These are phyloP conservation scores for Cephalopholis sonnerati DNA, from an alignment of 2,113 vertebrate species.

Conservation along the genomic window DNA sequence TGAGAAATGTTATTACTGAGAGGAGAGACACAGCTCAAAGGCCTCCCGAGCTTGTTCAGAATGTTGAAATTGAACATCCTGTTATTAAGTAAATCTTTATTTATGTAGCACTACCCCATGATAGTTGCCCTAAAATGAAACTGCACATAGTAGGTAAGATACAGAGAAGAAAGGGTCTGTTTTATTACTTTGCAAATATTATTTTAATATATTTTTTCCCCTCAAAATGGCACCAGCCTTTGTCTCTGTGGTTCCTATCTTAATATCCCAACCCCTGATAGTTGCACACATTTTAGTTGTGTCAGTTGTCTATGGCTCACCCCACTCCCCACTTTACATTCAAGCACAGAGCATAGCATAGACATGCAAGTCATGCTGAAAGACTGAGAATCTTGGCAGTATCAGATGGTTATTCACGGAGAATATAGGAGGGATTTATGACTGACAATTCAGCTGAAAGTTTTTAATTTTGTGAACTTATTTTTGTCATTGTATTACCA, in stretches of 20 bases:
- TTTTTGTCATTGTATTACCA: no score
- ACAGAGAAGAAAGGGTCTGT: background rate
- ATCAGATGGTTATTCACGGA: background rate
- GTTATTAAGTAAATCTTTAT: slow-evolving; percentile 10
- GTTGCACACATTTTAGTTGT: no score
- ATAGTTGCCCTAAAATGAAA: background rate
- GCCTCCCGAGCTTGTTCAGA: background rate
- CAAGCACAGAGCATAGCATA: background rate
- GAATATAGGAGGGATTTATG: background rate
- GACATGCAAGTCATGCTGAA: background rate
- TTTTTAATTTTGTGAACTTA: background rate
- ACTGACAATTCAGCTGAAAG: background rate
- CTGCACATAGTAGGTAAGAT: background rate
- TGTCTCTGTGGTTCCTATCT: background rate
- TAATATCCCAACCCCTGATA: background rate
- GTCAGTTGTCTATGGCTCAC: background rate
- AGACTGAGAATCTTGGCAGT: background rate
- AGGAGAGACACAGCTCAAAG: background rate
- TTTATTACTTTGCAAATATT: slow-evolving; percentile 1
- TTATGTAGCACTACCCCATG: background rate
- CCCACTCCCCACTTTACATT: background rate
- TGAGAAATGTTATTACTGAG: slow-evolving; percentile 15
- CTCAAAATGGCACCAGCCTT: background rate
- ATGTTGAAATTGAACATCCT: slow-evolving; percentile 10
- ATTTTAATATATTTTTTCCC: background rate